Percentiles rank a stretch among this genome's conserved stretches.
phyloP scores from a whole-genome alignment of 1,140 invertebrate genomes.

The Thaumetopoea pityocampa region DNA sequence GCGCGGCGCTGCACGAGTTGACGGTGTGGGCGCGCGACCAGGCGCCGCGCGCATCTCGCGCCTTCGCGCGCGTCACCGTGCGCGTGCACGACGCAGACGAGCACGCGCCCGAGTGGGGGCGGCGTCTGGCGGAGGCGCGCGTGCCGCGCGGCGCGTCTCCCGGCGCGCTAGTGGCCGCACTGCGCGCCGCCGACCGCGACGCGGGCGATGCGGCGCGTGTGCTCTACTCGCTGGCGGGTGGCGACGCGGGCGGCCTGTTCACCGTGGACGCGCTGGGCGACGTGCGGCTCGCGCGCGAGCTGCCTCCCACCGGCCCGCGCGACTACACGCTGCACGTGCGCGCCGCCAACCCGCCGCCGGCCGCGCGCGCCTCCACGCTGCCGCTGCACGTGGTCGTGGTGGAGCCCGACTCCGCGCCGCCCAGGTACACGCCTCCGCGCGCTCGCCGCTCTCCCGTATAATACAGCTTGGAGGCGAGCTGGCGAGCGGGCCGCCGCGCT shows the following conservation, averaged over 20 bases:
- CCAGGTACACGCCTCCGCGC: slow-evolving; percentile 81
- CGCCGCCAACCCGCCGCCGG: slow-evolving; percentile 88
- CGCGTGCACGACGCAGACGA: slow-evolving; percentile 93
- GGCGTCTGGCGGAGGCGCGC: slow-evolving; percentile 43
- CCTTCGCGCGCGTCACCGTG: slow-evolving; percentile 89
- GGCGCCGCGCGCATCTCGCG: slow-evolving; percentile 89
- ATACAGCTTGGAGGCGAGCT: too few relatives aligned
- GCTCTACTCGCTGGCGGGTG: slow-evolving; percentile 60
- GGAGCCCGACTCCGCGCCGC: slow-evolving; percentile 92
- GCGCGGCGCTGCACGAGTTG: slow-evolving; percentile 87
- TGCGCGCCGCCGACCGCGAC: slow-evolving; percentile 39
- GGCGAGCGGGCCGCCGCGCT: too few relatives aligned
- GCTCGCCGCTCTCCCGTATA: slow-evolving; percentile 78
- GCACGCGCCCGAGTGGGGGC: slow-evolving; percentile 82
- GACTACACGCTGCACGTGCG: slow-evolving; percentile 90
- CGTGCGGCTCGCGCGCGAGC: slow-evolving; percentile 83
- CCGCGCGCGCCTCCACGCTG: slow-evolving; percentile 84
- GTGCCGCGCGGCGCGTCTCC: slow-evolving; percentile 33
- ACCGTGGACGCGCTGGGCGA: slow-evolving; percentile 87
- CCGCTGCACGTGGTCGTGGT: slow-evolving; percentile 91
- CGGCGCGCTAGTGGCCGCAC: slow-evolving; percentile 40
- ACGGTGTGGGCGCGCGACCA: slow-evolving; percentile 94
- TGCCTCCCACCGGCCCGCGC: slow-evolving; percentile 82
- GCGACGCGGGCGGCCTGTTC: slow-evolving; percentile 91
- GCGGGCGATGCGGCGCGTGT: slow-evolving; percentile 33